phyloP scores from a whole-genome alignment of 1,140 invertebrate species.

The Gonioctena quinquepunctata region DNA sequence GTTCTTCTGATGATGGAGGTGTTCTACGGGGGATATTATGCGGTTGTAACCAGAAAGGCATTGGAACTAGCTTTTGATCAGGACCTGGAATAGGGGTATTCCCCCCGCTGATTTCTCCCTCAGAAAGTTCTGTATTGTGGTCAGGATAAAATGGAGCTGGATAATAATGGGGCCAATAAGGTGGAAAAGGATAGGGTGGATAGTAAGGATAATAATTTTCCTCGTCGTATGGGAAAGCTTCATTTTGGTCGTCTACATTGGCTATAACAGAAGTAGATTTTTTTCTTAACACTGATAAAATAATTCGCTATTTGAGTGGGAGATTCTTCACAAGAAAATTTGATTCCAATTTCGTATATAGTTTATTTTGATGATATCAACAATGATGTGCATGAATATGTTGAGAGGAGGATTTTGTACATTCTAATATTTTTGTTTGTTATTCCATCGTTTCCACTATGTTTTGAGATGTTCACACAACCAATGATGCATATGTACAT shows the following conservation, averaged over 20 bases:
- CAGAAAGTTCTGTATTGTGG: slow-evolving; percentile 10
- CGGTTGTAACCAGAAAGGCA: slow-evolving; percentile 38
- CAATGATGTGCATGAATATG: too few species aligned
- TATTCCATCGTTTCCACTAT: too few species aligned
- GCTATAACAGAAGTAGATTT: slow-evolving; percentile 49
- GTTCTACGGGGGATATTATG: slow-evolving; percentile 19
- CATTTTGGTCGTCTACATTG: slow-evolving; percentile 45
- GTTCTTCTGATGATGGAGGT: background rate
- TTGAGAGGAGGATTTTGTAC: background rate
- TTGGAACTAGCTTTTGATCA: slow-evolving; percentile 5
- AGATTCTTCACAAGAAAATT: too few species aligned
- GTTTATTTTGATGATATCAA: too few species aligned
- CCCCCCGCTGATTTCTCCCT: background rate
- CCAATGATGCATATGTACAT: too few species aligned
- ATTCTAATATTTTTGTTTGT: background rate
- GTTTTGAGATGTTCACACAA: too few species aligned
- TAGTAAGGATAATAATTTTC: slow-evolving; percentile 48
- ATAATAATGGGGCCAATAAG: slow-evolving; percentile 43
- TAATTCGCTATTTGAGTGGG: too few species aligned
- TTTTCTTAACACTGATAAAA: too few species aligned
- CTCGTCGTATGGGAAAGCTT: slow-evolving; percentile 47
- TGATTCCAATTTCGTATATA: too few species aligned
- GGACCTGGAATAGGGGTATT: background rate
- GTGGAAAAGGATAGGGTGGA: slow-evolving; percentile 43
- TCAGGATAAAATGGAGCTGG: slow-evolving; percentile 23